Base-by-base conservation (phyloP, 2,797 vertebrate genomes). In the Falco columbarius region DNA sequence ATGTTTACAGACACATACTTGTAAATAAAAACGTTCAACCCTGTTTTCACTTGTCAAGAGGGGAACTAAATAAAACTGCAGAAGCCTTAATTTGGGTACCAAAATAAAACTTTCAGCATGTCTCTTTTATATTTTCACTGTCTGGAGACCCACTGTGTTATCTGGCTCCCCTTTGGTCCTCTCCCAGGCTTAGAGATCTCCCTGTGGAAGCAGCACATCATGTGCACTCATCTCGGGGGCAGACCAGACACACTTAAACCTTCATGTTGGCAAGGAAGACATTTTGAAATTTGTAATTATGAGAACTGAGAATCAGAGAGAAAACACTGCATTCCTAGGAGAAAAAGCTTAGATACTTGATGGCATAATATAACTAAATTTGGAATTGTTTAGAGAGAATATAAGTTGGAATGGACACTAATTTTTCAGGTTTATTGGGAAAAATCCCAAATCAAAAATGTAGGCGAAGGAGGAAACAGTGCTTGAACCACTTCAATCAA, bases 141-240 rank as follows among this genome's bases (percentile, higher is more conserved):
- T 47, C 14, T n/a, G 42, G 42, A 51, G 56, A 32, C 4, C 42
- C 36, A 55, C 16, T 17, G 54, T 9, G 27, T 47, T 32, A 30
- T 14, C 42, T 76, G 44, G n/a, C 22, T 84, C 8, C 10, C 11
- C 30, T 74, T 24, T 3, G 6, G 12, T 18, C 11, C 15, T 67
- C 65, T 68, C 34, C 9, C 19, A 49, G 26, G 10, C 42, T 90
- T 61, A 26, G 56, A 38, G 30, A 29, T 68, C 10, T 51, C 61
- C 12, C 12, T 21, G 16, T 40, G 32, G 44, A 55, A 67, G 40
- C 0, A 63, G 58, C 27, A 36, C n/a, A n/a, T 38, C 8, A 11
- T 1, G 0, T 21, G 21, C 3, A 1, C 22, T 21, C 23, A 32
- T 9, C 16, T 49, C 70, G 29, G n/a, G 40, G 19, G 72, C 5